phyloP scores from a whole-genome alignment of 2,888 invertebrate genomes.

The Hypena proboscidalis region DNA sequence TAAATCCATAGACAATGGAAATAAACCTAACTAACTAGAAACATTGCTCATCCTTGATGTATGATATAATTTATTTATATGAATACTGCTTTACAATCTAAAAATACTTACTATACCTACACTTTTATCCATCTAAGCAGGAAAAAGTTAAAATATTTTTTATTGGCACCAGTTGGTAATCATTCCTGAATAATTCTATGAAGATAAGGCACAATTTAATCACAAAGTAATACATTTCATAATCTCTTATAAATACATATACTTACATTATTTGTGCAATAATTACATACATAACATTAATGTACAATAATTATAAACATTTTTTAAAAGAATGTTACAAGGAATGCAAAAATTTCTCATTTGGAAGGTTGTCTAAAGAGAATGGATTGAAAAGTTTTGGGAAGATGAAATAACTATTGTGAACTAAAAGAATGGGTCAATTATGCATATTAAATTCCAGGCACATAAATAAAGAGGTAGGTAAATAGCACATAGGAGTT shows the following conservation, averaged over 20 bases:
- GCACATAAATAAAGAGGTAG: no score
- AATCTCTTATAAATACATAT: slow-evolving; percentile 50
- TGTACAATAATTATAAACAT: slow-evolving; percentile 36
- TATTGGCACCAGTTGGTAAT: slow-evolving; percentile 78
- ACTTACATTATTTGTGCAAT: slow-evolving; percentile 47
- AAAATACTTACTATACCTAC: slow-evolving; percentile 15
- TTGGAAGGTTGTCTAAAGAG: slow-evolving; percentile 22
- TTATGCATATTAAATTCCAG: no score
- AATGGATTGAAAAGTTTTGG: no score
- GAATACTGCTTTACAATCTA: slow-evolving; percentile 16
- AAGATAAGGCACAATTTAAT: slow-evolving; percentile 74
- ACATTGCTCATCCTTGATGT: slow-evolving; percentile 6
- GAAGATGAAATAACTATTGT: no score
- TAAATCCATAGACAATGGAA: no score
- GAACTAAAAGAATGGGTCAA: no score
- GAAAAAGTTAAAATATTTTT: slow-evolving; percentile 38
- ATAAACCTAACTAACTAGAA: slow-evolving; percentile 9
- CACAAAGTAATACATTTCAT: slow-evolving; percentile 53
- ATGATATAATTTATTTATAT: slow-evolving; percentile 1
- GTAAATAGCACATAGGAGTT: no score
- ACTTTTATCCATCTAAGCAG: slow-evolving; percentile 20
- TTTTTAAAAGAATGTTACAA: slow-evolving; percentile 44
- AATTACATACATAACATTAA: slow-evolving; percentile 34
- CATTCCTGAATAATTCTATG: slow-evolving; percentile 43
- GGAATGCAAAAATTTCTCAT: slow-evolving; percentile 66